Evolutionary conservation across 2,113 vertebrate genomes (phyloP).

Genomic region (Myiagra hebetior): DNA sequence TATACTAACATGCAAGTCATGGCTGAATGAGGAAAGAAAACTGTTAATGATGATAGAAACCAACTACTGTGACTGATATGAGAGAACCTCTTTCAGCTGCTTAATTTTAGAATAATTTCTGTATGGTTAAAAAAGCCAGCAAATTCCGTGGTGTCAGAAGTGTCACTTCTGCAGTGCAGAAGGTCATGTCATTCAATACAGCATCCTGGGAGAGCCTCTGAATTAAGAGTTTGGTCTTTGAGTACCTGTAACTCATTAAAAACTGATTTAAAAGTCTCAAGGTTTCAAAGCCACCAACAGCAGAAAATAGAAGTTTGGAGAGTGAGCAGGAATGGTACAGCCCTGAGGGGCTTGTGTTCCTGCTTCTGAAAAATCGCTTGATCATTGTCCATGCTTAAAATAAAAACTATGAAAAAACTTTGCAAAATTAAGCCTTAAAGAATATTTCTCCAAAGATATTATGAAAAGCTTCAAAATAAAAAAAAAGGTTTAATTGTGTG

Average conservation of each 20-base stretch:
- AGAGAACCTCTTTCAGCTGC: neutral
- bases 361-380: neutral
- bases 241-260: constrained; percentile 22
- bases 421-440: neutral
- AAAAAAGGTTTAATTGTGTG: neutral
- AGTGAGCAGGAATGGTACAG: neutral
- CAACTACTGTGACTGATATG: neutral
- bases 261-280: constrained; percentile 23
- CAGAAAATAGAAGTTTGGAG: neutral
- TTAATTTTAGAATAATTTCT: neutral
- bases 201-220: constrained; percentile 6
- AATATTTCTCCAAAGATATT: neutral
- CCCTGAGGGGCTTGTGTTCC: neutral
- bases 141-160: constrained; percentile 10
- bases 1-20: neutral
- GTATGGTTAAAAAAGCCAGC: neutral
- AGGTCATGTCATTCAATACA: constrained; percentile 43
- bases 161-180: constrained; percentile 16
- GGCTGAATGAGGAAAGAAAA: neutral
- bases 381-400: neutral
- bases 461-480: neutral
- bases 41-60: neutral
- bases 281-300: neutral
- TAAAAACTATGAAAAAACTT: neutral
- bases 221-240: constrained; percentile 15